Evolutionary conservation across 2,113 vertebrate species (phyloP).

Genomic region (Hypomesus transpacificus): DNA sequence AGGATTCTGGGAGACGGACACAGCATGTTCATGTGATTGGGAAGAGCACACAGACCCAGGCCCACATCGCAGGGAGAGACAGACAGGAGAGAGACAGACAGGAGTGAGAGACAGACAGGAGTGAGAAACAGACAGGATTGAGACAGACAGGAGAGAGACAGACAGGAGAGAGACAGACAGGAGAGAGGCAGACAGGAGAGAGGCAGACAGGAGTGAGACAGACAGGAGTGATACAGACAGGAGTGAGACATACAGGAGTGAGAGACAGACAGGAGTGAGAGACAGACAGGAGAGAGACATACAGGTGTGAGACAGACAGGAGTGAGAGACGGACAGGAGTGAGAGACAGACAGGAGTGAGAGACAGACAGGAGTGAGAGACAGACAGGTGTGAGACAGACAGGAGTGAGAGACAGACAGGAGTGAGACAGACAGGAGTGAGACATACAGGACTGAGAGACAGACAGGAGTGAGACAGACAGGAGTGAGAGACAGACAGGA

Average conservation of each 20-base stretch:
- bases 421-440: neutral
- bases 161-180: neutral
- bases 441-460: neutral
- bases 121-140: neutral
- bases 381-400: neutral
- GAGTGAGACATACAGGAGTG: neutral
- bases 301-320: no score
- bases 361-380: no score
- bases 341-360: no score
- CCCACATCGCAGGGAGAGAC: constrained; percentile 18
- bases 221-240: neutral
- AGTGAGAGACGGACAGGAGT: no score
- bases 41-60: constrained; percentile 60
- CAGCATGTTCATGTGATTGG: constrained; percentile 37
- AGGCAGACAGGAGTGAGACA: neutral
- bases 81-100: constrained; percentile 7
- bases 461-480: neutral
- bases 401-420: neutral
- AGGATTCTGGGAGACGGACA: constrained; percentile 42
- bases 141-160: constrained; percentile 7
- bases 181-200: neutral
- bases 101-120: neutral
- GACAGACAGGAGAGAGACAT: neutral
- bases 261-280: neutral
- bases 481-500: neutral